A percentile compares a stretch with the other conserved stretches of the same genome.
These are phyloP conservation scores for Micrastur ruficollis DNA, from an alignment of 2,797 vertebrate species.

Conservation along the genomic window DNA sequence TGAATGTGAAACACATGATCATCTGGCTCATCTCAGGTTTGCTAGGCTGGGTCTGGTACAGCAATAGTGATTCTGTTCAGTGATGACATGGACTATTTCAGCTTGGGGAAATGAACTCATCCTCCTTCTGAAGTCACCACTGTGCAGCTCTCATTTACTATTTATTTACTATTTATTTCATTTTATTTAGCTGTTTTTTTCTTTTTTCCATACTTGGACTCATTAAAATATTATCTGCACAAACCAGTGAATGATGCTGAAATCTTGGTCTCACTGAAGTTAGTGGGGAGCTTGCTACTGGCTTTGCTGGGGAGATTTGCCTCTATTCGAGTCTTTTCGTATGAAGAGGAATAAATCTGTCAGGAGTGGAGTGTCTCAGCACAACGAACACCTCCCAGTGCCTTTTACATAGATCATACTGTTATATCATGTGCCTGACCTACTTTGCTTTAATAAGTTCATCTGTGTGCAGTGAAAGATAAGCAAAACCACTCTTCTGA, in stretches of 20 bases:
- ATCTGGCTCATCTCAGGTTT: neutral
- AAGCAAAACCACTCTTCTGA: constrained; percentile 22
- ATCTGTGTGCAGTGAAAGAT: constrained; percentile 35
- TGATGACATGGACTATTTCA: neutral
- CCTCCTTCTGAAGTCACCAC: neutral
- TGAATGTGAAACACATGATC: neutral
- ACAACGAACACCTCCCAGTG: constrained; percentile 4
- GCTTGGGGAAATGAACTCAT: neutral
- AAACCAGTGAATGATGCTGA: neutral
- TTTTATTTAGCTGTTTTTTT: neutral
- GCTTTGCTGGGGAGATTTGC: neutral
- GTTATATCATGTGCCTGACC: constrained; percentile 7
- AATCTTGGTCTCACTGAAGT: neutral
- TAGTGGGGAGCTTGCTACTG: neutral
- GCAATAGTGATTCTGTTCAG: rapidly evolving
- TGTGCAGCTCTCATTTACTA: neutral
- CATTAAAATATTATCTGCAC: neutral
- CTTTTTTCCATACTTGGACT: neutral
- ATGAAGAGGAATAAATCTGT: neutral
- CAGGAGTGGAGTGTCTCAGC: neutral
- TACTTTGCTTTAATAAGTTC: constrained; percentile 47
- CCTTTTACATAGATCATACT: constrained; percentile 1
- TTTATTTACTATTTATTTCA: neutral
- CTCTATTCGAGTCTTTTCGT: neutral
- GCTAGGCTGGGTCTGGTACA: neutral